Percentiles rank a stretch among this genome's conserved stretches.
These are phyloP conservation scores for Drosophila kokeensis DNA, from an alignment of 2,888 invertebrate species.

Conservation along the genomic window DNA sequence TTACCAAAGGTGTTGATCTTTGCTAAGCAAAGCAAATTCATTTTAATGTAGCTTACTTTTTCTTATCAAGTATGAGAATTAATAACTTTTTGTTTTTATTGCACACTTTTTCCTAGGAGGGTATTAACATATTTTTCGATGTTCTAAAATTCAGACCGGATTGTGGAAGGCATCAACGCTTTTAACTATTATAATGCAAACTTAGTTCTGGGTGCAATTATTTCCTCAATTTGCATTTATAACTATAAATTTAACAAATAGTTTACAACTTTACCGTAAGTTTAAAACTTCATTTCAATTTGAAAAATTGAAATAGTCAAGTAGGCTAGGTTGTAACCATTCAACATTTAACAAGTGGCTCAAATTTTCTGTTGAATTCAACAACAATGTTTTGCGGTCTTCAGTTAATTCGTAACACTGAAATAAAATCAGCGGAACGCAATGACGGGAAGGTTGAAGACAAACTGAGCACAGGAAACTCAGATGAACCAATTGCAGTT, in stretches of 20 bases:
- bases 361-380: not conserved
- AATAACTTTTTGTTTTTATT: no score
- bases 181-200: not conserved
- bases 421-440: not conserved
- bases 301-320: not conserved
- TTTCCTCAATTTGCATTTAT: not conserved
- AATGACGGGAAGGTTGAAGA: not conserved
- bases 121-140: no score
- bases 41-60: no score
- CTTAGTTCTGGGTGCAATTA: not conserved
- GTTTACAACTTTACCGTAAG: not conserved
- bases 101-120: no score
- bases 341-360: not conserved
- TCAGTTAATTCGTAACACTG: not conserved
- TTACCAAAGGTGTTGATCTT: no score
- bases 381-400: not conserved
- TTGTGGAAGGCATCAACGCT: not conserved
- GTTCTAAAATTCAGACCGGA: no score
- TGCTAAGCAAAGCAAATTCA: no score
- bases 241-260: not conserved
- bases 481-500: not conserved
- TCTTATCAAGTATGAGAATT: no score
- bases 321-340: not conserved
- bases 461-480: not conserved
- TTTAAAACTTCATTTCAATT: not conserved